These are phyloP conservation scores for Ectemnius continuus DNA, from an alignment of 2,888 invertebrate species.

Conservation along the genomic window DNA sequence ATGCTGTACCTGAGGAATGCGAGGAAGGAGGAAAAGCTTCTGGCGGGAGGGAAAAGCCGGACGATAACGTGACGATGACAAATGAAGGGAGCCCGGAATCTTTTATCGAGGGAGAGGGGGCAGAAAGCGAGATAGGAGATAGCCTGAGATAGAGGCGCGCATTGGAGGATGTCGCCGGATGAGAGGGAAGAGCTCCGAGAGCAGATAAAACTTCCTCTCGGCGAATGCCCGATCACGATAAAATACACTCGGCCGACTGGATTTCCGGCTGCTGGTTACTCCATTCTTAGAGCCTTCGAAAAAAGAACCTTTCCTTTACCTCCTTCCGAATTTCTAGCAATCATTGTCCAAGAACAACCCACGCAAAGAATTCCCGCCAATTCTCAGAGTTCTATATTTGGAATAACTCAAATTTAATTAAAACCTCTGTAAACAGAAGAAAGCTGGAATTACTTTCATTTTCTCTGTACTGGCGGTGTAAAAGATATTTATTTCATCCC, in stretches of 20 bases:
- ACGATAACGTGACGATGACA: slow-evolving; percentile 46
- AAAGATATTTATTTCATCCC: too few species aligned
- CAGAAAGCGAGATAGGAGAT: neutral
- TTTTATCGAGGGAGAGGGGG: neutral
- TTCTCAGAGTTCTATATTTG: too few species aligned
- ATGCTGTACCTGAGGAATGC: slow-evolving; percentile 51
- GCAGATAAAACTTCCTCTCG: neutral
- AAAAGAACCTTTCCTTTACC: neutral
- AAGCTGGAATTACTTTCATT: too few species aligned
- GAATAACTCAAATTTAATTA: too few species aligned
- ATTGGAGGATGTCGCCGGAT: neutral
- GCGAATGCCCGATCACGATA: too few species aligned
- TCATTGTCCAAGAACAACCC: neutral
- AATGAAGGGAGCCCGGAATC: slow-evolving; percentile 39
- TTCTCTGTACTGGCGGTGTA: too few species aligned
- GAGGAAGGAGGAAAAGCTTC: slow-evolving; percentile 31
- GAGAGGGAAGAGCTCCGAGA: neutral
- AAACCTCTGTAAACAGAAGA: too few species aligned
- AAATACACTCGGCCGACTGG: too few species aligned
- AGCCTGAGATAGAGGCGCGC: neutral
- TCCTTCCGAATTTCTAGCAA: neutral
- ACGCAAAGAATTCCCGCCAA: neutral
- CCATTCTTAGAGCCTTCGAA: too few species aligned
- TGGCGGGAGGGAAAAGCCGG: slow-evolving; percentile 46
- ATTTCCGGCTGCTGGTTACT: too few species aligned